A percentile compares a stretch with the other conserved stretches of the same genome.
phyloP scores from a whole-genome alignment of 2,888 invertebrate genomes.

The Tyria jacobaeae region DNA sequence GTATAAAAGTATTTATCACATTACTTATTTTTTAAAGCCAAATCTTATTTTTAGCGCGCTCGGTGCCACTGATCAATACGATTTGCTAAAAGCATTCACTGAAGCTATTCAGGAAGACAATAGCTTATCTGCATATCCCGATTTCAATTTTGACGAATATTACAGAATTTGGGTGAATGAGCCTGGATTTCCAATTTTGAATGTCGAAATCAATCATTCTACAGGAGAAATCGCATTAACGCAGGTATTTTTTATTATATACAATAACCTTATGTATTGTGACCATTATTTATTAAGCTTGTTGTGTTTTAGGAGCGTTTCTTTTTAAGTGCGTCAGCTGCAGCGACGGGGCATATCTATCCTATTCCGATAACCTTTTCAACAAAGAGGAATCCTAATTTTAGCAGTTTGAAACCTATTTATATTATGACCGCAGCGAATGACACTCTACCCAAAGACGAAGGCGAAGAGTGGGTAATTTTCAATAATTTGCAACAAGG shows the following conservation, averaged over 20 bases:
- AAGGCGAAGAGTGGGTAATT: slow-evolving; percentile 86
- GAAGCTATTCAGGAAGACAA: slow-evolving; percentile 66
- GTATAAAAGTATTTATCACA: background rate
- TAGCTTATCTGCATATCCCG: slow-evolving; percentile 61
- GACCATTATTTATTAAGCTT: background rate
- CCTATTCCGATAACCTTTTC: slow-evolving; percentile 80
- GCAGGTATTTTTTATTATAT: slow-evolving; percentile 63
- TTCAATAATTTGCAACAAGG: slow-evolving; percentile 89
- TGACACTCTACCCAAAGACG: slow-evolving; percentile 58
- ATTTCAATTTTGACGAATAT: slow-evolving; percentile 77
- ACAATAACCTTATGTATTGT: background rate
- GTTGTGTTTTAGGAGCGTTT: slow-evolving; percentile 82
- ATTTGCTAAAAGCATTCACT: slow-evolving; percentile 81
- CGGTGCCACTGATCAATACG: slow-evolving; percentile 76
- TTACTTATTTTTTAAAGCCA: background rate
- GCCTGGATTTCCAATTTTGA: slow-evolving; percentile 87
- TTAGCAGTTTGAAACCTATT: slow-evolving; percentile 63
- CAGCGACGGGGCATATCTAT: slow-evolving; percentile 67
- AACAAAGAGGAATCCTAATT: slow-evolving; percentile 66
- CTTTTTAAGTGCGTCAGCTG: slow-evolving; percentile 73
- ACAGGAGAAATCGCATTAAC: slow-evolving; percentile 65
- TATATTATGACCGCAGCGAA: slow-evolving; percentile 80
- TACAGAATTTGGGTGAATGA: slow-evolving; percentile 88
- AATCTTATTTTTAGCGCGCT: slow-evolving; percentile 60
- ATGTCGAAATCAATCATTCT: slow-evolving; percentile 75